Base-by-base conservation (phyloP, 2,888 invertebrate species). In the Alviniconcha strummeri region DNA sequence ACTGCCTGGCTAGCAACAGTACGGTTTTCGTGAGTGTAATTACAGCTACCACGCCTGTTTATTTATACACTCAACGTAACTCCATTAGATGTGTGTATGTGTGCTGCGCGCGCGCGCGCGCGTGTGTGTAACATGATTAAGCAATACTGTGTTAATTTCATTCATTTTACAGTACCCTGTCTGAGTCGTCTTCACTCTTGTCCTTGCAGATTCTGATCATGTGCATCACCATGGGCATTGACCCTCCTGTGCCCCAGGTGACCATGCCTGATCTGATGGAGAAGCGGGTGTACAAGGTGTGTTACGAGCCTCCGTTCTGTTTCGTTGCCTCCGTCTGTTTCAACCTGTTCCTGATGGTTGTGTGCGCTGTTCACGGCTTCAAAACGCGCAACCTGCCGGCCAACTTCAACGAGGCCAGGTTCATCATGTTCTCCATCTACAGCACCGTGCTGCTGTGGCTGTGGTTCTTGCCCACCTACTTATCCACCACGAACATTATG, bases 391-490 rank as follows among this genome's bases (percentile, higher is more conserved):
- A 99, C 95, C 97, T 99, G 86, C 99, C 99, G 0, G 99, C 99
- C 94, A 98, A 98, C 72, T 99, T 99, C 94, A 99, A 99, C 94
- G 99, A 94, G 87, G 93, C 93, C 64, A 94, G 94, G 88, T 94
- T 94, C 87, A 96, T 96, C 87, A 96, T 99, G 96, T 99, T 99
- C 94, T 98, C 99, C 55, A 99, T 99, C 99, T 99, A 98, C 94
- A 98, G 98, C 76, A 99, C 98, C 56, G 98, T 98, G 94, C 97
- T 98, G 87, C 98, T 99, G 92, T 99, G 99, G 99, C 95, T 98
- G 88, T 99, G 99, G 36, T 99, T 99, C 94, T 97, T 99, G 83
- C 98, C 99, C 8, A 95, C 99, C 81, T 99, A 99, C 94, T 98
- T 99, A 36, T 36, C 36, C 1, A 36, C 94, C 98, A 98, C 87